These are phyloP conservation scores for Heliconius aoede DNA, from an alignment of 2,888 invertebrate genomes.

Conservation along the genomic window DNA sequence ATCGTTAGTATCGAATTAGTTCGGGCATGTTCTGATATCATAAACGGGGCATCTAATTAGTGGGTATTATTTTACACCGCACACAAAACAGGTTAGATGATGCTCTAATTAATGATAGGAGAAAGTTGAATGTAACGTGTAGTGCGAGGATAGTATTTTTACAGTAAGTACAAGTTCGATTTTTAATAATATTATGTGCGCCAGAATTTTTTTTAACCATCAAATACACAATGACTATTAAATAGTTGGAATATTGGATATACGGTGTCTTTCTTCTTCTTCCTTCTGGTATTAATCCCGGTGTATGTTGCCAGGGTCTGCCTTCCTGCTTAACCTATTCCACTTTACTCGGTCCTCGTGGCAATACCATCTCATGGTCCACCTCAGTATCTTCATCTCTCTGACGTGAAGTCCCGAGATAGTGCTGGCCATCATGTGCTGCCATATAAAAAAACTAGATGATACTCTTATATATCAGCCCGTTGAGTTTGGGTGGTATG, in stretches of 20 bases:
- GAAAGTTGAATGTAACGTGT: neutral
- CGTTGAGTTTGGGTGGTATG: no score
- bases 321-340: no score
- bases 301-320: no score
- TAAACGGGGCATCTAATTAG: conserved; percentile 22
- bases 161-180: neutral
- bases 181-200: neutral
- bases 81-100: conserved; percentile 9
- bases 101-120: conserved; percentile 4
- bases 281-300: no score
- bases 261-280: no score
- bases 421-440: no score
- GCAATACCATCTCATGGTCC: no score
- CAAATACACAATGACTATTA: neutral
- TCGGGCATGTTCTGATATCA: conserved; percentile 25
- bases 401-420: no score
- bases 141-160: neutral
- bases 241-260: neutral
- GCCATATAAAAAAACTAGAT: no score
- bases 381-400: no score
- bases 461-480: no score
- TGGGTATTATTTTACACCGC: conserved; percentile 8
- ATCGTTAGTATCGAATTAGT: conserved; percentile 31
- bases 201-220: neutral
- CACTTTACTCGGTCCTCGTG: no score